A percentile compares a stretch with the other conserved stretches of the same genome.
phyloP scores from a whole-genome alignment of 2,113 vertebrate genomes.

The Telmatochromis brachygnathus region DNA sequence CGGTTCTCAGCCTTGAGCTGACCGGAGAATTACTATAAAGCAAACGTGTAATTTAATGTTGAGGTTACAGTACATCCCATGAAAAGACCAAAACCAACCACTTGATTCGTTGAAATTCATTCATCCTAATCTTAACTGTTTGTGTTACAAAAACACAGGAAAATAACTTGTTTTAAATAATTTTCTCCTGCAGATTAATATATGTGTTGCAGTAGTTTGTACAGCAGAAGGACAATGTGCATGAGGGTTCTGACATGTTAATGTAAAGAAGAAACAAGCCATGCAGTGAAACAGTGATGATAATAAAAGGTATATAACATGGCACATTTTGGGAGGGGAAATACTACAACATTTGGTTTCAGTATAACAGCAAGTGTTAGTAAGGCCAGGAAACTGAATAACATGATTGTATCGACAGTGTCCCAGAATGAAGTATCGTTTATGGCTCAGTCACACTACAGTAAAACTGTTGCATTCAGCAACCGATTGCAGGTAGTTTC shows the following conservation, averaged over 20 bases:
- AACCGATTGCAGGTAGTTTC: not conserved
- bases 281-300: not conserved
- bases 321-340: rapidly evolving
- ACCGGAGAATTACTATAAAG: not conserved
- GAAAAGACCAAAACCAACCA: not conserved
- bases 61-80: not conserved
- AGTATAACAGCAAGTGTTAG: rapidly evolving
- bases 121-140: not conserved
- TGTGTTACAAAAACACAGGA: not conserved
- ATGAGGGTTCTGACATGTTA: not conserved
- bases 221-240: not conserved
- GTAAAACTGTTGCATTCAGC: not conserved
- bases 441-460: not conserved
- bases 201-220: not conserved
- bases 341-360: not conserved
- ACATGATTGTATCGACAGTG: not conserved
- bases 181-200: not conserved
- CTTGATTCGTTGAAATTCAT: not conserved
- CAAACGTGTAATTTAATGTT: not conserved
- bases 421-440: not conserved
- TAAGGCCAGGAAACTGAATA: not conserved
- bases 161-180: not conserved
- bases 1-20: not conserved
- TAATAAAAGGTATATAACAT: not conserved
- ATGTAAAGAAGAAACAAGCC: not conserved